phyloP scores from a whole-genome alignment of 2,888 invertebrate species.

The Leptogaster cylindrica region DNA sequence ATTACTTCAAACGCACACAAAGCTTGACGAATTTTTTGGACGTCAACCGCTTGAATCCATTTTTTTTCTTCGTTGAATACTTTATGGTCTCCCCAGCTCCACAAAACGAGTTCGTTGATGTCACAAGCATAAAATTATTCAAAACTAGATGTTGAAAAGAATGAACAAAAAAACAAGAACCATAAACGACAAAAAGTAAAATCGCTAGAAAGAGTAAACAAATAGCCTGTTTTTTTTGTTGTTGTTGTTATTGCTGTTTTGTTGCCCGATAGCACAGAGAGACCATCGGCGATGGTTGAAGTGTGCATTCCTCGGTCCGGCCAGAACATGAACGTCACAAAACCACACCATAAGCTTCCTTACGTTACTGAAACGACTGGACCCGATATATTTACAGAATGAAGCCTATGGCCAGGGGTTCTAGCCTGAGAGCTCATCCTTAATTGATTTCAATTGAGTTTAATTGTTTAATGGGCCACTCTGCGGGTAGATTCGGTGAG shows the following conservation, averaged over 20 bases:
- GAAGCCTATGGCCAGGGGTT: constrained; percentile 25
- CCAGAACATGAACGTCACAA: constrained; percentile 30
- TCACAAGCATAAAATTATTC: constrained; percentile 32
- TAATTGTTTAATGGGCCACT: constrained; percentile 51
- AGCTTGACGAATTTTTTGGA: too few species aligned
- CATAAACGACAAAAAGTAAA: background rate
- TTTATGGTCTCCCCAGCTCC: background rate
- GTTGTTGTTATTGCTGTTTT: too few species aligned
- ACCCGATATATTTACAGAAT: constrained; percentile 37
- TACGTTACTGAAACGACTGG: constrained; percentile 20
- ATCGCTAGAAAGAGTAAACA: constrained; percentile 17
- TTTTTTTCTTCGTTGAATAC: too few species aligned
- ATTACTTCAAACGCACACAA: too few species aligned
- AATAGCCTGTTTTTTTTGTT: constrained; percentile 14
- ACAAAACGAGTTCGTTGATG: background rate
- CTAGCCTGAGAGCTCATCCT: constrained; percentile 45
- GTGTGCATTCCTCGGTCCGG: constrained; percentile 30
- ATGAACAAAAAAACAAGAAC: background rate
- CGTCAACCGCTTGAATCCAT: too few species aligned
- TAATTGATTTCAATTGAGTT: constrained; percentile 52
- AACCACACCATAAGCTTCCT: constrained; percentile 12
- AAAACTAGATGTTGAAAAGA: constrained; percentile 16
- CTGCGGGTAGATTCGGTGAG: constrained; percentile 43
- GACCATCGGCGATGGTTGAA: background rate
- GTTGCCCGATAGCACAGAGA: background rate